Percentiles rank a stretch among this genome's conserved stretches.
These are phyloP conservation scores for Ariopsis seemanni DNA, from an alignment of 2,113 vertebrate genomes.

Conservation along the genomic window DNA sequence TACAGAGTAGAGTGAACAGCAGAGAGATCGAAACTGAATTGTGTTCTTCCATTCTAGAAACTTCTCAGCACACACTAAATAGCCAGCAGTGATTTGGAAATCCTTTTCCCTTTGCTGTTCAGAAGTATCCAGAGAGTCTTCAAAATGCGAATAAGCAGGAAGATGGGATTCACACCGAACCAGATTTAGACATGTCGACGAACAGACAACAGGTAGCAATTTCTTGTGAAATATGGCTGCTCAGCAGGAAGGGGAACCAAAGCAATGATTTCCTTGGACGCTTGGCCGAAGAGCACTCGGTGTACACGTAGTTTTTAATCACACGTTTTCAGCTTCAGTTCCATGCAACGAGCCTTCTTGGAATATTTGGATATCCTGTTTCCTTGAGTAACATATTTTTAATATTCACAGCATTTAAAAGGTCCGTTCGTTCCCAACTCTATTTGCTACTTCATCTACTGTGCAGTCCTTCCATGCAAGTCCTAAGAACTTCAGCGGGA, in stretches of 20 bases:
- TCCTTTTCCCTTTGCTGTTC: constrained; percentile 26
- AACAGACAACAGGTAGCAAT: constrained; percentile 34
- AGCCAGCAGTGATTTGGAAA: background rate
- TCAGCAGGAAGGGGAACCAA: constrained; percentile 29
- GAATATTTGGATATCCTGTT: constrained; percentile 54
- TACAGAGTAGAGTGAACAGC: background rate
- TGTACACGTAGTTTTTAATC: constrained; percentile 26
- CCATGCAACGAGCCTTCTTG: constrained; percentile 39
- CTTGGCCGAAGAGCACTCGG: constrained; percentile 26
- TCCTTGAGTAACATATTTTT: constrained; percentile 52
- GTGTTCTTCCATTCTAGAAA: constrained; percentile 1
- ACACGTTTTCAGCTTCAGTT: constrained; percentile 48
- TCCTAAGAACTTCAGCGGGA: background rate
- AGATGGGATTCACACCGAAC: constrained; percentile 27
- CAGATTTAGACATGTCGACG: constrained; percentile 24
- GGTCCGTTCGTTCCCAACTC: constrained; percentile 32
- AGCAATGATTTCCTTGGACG: background rate
- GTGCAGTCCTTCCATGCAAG: background rate
- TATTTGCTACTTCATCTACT: constrained; percentile 8
- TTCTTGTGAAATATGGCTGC: constrained; percentile 31
- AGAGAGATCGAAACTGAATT: constrained; percentile 16
- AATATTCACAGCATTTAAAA: constrained; percentile 55
- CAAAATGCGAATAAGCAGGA: constrained; percentile 34
- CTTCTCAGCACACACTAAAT: constrained; percentile 7
- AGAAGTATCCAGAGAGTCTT: constrained; percentile 10